A percentile compares a stretch with the other conserved stretches of the same genome.
Conservation (phyloP, 2,888 invertebrate genomes). For the Rhagium mordax region DNA sequence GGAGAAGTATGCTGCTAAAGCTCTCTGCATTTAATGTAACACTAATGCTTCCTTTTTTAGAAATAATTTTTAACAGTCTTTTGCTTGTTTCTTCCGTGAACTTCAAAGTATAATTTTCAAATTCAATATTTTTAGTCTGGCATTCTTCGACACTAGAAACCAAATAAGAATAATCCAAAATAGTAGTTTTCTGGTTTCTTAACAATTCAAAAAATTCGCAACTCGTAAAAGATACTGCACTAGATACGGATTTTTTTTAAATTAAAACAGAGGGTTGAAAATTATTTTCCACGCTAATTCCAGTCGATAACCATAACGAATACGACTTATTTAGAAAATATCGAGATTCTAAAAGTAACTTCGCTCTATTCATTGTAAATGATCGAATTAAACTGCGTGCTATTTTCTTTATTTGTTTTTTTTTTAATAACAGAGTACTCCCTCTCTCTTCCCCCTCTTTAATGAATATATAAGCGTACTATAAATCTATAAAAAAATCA, state of each 20-base stretch:
- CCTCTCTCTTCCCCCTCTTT: background rate
- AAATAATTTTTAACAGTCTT: background rate
- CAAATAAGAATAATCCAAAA: background rate
- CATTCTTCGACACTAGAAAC: conserved; percentile 18
- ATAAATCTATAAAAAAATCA: background rate
- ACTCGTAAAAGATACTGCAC: background rate
- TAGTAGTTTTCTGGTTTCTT: background rate
- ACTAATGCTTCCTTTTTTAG: background rate
- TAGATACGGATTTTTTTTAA: background rate
- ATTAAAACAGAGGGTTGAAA: background rate
- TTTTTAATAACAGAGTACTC: no score
- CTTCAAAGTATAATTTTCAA: background rate
- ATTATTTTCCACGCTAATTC: background rate
- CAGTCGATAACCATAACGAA: background rate
- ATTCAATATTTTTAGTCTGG: background rate
- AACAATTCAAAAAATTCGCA: background rate
- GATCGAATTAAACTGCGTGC: background rate
- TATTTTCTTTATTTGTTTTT: conserved; percentile 2
- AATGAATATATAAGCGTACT: background rate
- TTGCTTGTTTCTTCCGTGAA: background rate
- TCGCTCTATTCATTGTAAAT: background rate
- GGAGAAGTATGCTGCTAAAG: background rate
- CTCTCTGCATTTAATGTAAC: background rate
- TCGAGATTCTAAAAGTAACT: background rate
- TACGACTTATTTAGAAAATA: background rate